Evolutionary conservation across 2,797 vertebrate species (phyloP), one percentile per base, ranked within the genome.

Genomic region (Pseudochaenichthys georgianus): DNA sequence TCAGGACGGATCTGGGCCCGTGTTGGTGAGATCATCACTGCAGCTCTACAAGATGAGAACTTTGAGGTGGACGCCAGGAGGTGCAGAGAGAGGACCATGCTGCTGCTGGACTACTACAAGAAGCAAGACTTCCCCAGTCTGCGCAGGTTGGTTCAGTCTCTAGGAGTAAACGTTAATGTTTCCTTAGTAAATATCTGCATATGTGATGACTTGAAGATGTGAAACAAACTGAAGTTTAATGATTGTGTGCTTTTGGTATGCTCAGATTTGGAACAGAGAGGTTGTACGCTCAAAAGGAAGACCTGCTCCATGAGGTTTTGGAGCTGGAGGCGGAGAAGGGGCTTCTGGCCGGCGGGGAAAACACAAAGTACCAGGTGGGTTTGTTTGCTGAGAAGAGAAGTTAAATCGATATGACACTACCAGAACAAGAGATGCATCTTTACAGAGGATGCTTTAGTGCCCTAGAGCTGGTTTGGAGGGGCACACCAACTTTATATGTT

Each of bases 31-130:
- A 94, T 95, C 23, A 93, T 96, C 78, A 95, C 92, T 2, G 81
- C 89, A 0, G 89, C 94, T 10, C 93, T 95, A 50, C 93, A 93
- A 64, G 93, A 95, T 13, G 95, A 96, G 84, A 94, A 84, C 82
- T 96, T 96, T 72, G 95, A 96, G 85, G 95, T 96, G 90, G 95
- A 95, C 13, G 94, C 94, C 53, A 87, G 95, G 61, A 87, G 95
- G 57, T 96, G 95, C 42, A 83, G 95, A 7, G 95, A 96, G 87
- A 94, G 95, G 77, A 96, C 95, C 66, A 94, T 95, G 92, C 85
- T 96, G 72, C 89, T 96, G 65, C 84, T 96, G 0, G 95, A 96
- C 85, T 96, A 96, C 87, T 96, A 96, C 87, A 95, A 95, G 85
- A 95, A 95, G 58, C 95, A 95, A 82, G 94, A 95, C 90, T 96